Evolutionary conservation across 2,113 vertebrate species (phyloP).

Genomic region (Lepisosteus oculatus): DNA sequence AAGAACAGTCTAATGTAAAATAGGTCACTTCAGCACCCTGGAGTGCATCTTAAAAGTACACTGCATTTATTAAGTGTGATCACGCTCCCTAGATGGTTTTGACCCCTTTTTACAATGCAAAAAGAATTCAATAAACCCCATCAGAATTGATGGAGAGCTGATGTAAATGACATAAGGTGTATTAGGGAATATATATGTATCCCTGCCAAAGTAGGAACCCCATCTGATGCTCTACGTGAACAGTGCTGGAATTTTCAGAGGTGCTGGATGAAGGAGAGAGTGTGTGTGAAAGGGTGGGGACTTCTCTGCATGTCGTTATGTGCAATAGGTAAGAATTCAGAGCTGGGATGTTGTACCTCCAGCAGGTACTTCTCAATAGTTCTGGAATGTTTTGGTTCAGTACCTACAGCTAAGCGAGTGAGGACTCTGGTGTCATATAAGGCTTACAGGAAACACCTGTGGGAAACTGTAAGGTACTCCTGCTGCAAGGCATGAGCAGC

Average conservation of each 20-base stretch:
- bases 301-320: conserved; percentile 52
- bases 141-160: conserved; percentile 63
- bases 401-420: conserved; percentile 7
- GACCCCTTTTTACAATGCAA: conserved; percentile 61
- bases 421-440: not conserved
- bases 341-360: not conserved
- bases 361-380: not conserved
- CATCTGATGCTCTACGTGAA: conserved; percentile 58
- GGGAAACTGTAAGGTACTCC: conserved; percentile 15
- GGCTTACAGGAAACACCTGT: conserved; percentile 17
- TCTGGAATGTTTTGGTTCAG: conserved; percentile 10
- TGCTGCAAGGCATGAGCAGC: conserved; percentile 17
- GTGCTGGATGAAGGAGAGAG: not conserved
- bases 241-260: not conserved
- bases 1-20: conserved; percentile 58
- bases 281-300: conserved; percentile 57
- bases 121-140: conserved; percentile 66
- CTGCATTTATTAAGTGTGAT: conserved; percentile 71
- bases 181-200: conserved; percentile 47
- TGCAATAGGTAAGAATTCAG: conserved; percentile 31
- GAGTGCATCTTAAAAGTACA: conserved; percentile 70
- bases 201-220: conserved; percentile 57
- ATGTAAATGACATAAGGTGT: conserved; percentile 59
- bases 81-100: conserved; percentile 69
- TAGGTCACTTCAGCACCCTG: conserved; percentile 70